Percentiles rank a stretch among this genome's conserved stretches.
These are phyloP conservation scores for Steatocranus sp. DNA, from an alignment of 2,797 vertebrate species.

Conservation along the genomic window DNA sequence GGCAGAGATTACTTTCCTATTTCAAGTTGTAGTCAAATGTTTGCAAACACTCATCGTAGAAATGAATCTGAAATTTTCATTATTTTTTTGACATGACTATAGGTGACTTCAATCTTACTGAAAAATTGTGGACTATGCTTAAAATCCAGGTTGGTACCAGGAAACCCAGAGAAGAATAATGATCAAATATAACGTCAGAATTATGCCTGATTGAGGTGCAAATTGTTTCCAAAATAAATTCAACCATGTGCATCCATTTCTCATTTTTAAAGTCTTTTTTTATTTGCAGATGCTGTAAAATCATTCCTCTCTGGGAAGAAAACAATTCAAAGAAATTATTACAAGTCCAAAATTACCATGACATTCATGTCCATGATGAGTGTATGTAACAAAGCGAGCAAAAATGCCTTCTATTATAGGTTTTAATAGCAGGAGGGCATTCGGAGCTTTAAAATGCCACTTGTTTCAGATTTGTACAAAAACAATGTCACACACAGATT, in stretches of 20 bases:
- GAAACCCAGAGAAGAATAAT: neutral
- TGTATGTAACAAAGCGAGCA: neutral
- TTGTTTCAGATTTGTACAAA: neutral
- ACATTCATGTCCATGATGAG: neutral
- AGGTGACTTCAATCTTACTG: neutral
- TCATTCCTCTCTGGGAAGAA: neutral
- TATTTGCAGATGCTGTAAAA: neutral
- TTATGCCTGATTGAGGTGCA: neutral
- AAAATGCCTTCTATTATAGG: neutral
- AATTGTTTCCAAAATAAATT: neutral
- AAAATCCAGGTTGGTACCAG: neutral
- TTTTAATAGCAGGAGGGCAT: neutral
- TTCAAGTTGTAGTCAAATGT: neutral
- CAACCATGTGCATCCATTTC: neutral
- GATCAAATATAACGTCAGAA: neutral
- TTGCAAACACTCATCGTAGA: neutral
- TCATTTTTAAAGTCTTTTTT: neutral
- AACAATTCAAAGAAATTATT: neutral
- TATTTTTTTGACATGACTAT: neutral
- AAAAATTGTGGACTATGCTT: neutral
- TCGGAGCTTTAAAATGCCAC: neutral
- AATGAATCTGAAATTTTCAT: neutral
- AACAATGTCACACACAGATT: neutral
- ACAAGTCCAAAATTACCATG: neutral
- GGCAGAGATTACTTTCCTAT: fast-evolving